Conservation (phyloP, 2,888 invertebrate genomes). For the Cremastinae sp. region DNA sequence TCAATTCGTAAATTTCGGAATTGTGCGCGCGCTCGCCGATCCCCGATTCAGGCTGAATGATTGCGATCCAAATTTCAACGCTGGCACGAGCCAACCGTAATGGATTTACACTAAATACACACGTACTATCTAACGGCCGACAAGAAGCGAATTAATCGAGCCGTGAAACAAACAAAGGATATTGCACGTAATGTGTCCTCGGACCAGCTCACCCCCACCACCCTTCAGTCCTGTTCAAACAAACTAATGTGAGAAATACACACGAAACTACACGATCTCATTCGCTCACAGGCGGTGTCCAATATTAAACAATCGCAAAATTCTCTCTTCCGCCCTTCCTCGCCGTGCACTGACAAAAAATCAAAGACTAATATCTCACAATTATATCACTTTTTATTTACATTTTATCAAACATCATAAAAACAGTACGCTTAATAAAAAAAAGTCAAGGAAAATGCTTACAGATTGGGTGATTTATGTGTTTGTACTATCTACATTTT, state of each 20-base stretch:
- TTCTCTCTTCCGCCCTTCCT: conserved; percentile 19
- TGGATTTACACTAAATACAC: conserved; percentile 73
- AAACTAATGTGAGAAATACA: conserved; percentile 79
- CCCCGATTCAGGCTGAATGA: conserved; percentile 17
- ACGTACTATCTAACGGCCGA: conserved; percentile 47
- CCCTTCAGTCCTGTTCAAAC: conserved; percentile 78
- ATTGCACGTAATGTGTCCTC: conserved; percentile 77
- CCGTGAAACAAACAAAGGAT: conserved; percentile 76
- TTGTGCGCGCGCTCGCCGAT: neutral
- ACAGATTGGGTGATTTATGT: no score
- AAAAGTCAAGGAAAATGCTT: no score
- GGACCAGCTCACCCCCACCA: conserved; percentile 64
- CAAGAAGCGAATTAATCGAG: conserved; percentile 71
- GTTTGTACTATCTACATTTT: no score
- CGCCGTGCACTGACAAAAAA: no score
- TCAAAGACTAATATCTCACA: no score
- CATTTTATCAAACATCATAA: no score
- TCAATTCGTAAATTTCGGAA: conserved; percentile 37
- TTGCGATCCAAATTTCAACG: conserved; percentile 41
- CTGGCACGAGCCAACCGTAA: conserved; percentile 60
- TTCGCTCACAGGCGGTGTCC: conserved; percentile 65
- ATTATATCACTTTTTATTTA: no score
- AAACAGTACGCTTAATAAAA: no score
- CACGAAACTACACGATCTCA: conserved; percentile 64
- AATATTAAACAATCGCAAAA: conserved; percentile 70